These are phyloP conservation scores for Henricia sp. DNA, from an alignment of 53 echinoderm and acorn worm genomes.

Conservation along the genomic window DNA sequence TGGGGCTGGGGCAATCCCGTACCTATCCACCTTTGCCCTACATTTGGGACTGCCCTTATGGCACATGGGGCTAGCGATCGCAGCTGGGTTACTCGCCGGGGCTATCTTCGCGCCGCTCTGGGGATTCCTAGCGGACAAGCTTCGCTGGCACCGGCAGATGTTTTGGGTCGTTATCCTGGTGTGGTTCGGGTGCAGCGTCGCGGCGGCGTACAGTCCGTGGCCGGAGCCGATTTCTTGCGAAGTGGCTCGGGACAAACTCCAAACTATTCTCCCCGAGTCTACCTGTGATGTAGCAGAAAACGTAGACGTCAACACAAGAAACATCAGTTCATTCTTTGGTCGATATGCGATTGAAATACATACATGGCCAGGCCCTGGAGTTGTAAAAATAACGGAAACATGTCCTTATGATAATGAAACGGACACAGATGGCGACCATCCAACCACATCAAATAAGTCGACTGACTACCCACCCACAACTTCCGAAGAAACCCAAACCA, in stretches of 20 bases:
- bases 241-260: background rate
- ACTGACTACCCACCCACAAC: background rate
- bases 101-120: slow-evolving; percentile 4
- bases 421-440: background rate
- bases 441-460: background rate
- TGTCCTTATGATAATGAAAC: background rate
- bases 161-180: slow-evolving; percentile 13
- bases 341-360: slow-evolving; percentile 1
- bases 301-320: background rate
- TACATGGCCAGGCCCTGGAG: slow-evolving; percentile 20
- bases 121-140: slow-evolving; percentile 34
- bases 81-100: slow-evolving; percentile 26
- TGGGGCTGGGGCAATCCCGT: slow-evolving; percentile 21
- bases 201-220: background rate
- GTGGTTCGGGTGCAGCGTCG: slow-evolving; percentile 28
- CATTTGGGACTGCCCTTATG: slow-evolving; percentile 12
- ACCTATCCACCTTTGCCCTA: slow-evolving; percentile 5
- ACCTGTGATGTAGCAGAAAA: background rate
- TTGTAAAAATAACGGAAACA: background rate
- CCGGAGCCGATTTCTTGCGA: slow-evolving; percentile 7
- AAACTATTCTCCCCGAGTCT: background rate
- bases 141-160: slow-evolving; percentile 28
- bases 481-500: background rate
- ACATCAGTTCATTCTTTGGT: background rate
- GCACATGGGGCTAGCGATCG: background rate